Evolutionary conservation across 2,113 vertebrate genomes (phyloP).

Genomic region (Hemiprocne comata): DNA sequence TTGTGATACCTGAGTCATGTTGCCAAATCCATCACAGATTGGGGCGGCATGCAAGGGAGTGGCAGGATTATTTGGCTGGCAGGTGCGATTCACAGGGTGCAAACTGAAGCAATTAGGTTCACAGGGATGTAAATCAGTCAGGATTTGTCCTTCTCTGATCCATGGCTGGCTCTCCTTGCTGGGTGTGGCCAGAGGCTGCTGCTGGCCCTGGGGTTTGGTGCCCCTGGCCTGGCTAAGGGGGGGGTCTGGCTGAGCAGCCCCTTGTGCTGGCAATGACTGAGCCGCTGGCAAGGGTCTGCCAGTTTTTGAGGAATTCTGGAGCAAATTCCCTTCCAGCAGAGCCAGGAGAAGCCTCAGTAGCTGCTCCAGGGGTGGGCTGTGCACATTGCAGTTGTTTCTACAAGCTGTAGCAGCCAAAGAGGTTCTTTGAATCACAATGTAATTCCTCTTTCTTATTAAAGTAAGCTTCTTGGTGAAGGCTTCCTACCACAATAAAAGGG

Average conservation of each 20-base stretch:
- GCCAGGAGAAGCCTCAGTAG: accelerated
- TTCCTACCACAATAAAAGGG: accelerated
- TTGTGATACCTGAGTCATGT: neutral
- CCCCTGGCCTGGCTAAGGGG: too few species aligned
- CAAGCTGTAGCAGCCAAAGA: neutral
- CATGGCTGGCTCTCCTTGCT: too few species aligned
- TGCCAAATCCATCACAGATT: neutral
- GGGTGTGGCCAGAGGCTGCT: too few species aligned
- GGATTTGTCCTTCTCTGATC: neutral
- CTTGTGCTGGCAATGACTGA: neutral
- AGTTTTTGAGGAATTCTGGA: neutral
- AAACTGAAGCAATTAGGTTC: neutral
- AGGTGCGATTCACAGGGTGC: conserved; percentile 2
- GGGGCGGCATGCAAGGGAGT: neutral
- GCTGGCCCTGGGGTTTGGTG: too few species aligned
- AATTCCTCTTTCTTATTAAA: too few species aligned
- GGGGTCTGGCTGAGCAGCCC: too few species aligned
- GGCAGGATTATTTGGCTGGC: neutral
- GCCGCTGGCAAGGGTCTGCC: neutral
- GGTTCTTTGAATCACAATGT: neutral
- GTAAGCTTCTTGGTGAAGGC: neutral
- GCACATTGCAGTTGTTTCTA: neutral
- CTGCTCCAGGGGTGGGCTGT: accelerated
- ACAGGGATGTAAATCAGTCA: neutral
- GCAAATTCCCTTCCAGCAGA: neutral